Conservation (phyloP, 2,888 invertebrate species). For the Melanotus villosus region DNA sequence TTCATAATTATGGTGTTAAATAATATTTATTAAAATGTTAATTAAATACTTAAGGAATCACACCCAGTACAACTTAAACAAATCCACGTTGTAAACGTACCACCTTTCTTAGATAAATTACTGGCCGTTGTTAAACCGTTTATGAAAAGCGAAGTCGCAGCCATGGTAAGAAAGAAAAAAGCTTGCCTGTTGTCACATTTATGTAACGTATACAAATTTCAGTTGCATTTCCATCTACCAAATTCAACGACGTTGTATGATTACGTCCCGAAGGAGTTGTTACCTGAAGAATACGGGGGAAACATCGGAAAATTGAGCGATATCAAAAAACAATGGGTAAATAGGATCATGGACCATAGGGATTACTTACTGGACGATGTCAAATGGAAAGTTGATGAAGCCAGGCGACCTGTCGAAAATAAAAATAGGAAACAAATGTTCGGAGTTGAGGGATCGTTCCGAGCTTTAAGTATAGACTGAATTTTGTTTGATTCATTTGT, state of each 20-base stretch:
- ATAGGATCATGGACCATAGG: conserved; percentile 74
- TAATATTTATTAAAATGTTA: not conserved
- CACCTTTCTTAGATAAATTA: conserved; percentile 77
- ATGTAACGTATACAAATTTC: conserved; percentile 52
- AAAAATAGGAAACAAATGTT: conserved; percentile 61
- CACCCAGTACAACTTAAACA: conserved; percentile 78
- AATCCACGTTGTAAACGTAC: conserved; percentile 78
- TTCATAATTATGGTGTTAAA: conserved; percentile 3
- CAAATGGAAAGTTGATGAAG: conserved; percentile 75
- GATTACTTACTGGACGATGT: conserved; percentile 70
- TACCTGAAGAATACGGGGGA: conserved; percentile 81
- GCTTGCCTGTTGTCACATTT: no score
- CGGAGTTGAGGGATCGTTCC: conserved; percentile 73
- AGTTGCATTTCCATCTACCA: conserved; percentile 81
- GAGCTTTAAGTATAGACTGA: conserved; percentile 73
- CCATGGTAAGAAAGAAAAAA: conserved; percentile 70
- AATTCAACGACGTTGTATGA: conserved; percentile 76
- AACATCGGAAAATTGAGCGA: conserved; percentile 74
- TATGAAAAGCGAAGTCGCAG: conserved; percentile 76
- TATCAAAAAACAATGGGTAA: conserved; percentile 75
- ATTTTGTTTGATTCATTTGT: no score
- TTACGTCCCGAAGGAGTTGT: conserved; percentile 74
- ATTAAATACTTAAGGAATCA: conserved; percentile 71
- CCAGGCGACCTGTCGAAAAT: conserved; percentile 66
- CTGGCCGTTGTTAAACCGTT: conserved; percentile 76